Evolutionary conservation across 2,888 invertebrate species (phyloP), one percentile per base, ranked within the genome.

Genomic region (Nomada fucata): DNA sequence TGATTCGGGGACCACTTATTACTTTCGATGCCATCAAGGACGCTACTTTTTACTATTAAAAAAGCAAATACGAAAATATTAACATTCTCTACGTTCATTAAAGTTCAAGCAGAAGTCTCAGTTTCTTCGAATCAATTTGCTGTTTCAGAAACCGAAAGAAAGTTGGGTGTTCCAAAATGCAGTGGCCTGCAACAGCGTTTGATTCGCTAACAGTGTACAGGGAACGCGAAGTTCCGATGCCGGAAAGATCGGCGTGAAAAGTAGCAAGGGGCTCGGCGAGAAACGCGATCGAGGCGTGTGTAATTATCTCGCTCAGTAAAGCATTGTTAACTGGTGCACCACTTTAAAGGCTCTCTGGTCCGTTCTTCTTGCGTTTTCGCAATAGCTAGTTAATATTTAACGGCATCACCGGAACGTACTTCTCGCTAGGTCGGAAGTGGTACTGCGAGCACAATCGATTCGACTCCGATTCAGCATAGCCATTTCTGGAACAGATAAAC

Each of bases 381-480:
- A 88, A 84, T 89, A 90, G 91, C 87, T 90, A 87, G 76, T 94
- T 95, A 53, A 94, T 94, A 86, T 92, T 92, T 20, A 93, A 79
- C 69, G 93, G 92, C 93, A 93, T 92, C 77, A 93, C 76, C 77
- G 96, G 95, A 76, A 95, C 94, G 89, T 96, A 96, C 91, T 96
- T 96, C 82, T 95, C 95, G 53, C 96, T 95, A 0, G 96, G 96
- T 84, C 95, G 94, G 90, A 95, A 96, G 86, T 95, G 95, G 94
- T 95, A 96, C 87, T 95, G 95, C 5, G 95, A 94, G 88, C 96
- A 96, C 65, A 96, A 92, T 76, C 94, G 94, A 88, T 95, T 95
- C 64, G 95, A 94, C 86, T 95, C 95, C 47, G 95, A 95, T 90
- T 95, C 94, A 78, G 95, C 94, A 86, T 95, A 96, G 63, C 96